These are phyloP conservation scores for Aleiodes alternator DNA, from an alignment of 2,888 invertebrate genomes.

Conservation along the genomic window DNA sequence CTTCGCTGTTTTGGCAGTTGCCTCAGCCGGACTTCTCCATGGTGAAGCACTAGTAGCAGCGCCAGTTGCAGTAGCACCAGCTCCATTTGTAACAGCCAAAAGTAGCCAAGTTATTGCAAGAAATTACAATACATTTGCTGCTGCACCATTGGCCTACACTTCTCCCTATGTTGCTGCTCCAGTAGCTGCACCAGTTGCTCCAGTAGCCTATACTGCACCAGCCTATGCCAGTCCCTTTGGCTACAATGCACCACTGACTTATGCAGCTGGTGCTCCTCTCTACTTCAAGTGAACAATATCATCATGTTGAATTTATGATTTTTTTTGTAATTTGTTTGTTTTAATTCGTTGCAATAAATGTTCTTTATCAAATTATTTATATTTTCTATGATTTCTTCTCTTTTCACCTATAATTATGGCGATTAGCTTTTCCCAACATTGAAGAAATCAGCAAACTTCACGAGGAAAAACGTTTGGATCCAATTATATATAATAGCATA, in stretches of 20 bases:
- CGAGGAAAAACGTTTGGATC: no score
- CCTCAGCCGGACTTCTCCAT: slow-evolving; percentile 70
- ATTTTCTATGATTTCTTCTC: neutral
- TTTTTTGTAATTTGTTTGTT: slow-evolving; percentile 10
- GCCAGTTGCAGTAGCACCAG: slow-evolving; percentile 63
- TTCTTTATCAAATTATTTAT: slow-evolving; percentile 34
- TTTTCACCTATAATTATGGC: no score
- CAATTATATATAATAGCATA: no score
- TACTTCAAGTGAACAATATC: slow-evolving; percentile 52
- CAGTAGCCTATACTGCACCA: slow-evolving; percentile 64
- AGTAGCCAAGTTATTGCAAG: slow-evolving; percentile 82
- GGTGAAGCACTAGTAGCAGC: slow-evolving; percentile 64
- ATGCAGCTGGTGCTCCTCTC: slow-evolving; percentile 54
- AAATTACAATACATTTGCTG: slow-evolving; percentile 80
- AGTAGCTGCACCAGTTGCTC: slow-evolving; percentile 61
- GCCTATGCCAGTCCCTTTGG: slow-evolving; percentile 51
- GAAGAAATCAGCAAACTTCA: no score
- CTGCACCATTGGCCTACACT: slow-evolving; percentile 76
- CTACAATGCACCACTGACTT: slow-evolving; percentile 42
- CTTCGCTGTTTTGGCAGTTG: slow-evolving; percentile 73
- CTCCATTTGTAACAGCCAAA: slow-evolving; percentile 81
- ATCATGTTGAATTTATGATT: neutral
- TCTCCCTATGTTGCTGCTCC: slow-evolving; percentile 76
- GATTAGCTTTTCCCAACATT: no score
- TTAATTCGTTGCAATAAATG: slow-evolving; percentile 52